Conservation (phyloP, 1,140 invertebrate species). For the Agrypnia vestita region DNA sequence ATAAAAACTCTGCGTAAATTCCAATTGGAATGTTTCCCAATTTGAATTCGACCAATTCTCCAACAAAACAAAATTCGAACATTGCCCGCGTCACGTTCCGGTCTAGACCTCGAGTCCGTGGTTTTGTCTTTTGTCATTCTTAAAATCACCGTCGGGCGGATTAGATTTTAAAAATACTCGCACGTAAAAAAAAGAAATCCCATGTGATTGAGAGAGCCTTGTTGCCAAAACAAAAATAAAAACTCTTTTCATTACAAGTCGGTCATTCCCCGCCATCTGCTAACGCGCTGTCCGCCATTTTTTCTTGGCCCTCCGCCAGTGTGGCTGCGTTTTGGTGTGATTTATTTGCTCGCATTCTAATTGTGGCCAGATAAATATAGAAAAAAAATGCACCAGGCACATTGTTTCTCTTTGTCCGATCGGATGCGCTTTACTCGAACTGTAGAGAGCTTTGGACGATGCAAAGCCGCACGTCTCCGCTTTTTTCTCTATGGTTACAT, state of each 20-base stretch:
- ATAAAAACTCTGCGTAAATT: no score
- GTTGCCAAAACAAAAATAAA: constrained; percentile 50
- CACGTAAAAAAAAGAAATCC: constrained; percentile 6
- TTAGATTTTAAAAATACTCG: constrained; percentile 20
- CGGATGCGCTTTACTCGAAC: constrained; percentile 2
- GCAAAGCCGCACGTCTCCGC: neutral
- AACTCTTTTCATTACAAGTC: constrained; percentile 44
- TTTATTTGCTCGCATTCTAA: constrained; percentile 45
- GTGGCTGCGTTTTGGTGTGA: constrained; percentile 20
- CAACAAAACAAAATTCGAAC: no score
- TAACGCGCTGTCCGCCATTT: constrained; percentile 25
- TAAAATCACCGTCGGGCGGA: no score
- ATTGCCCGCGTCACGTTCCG: no score
- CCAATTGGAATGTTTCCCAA: no score
- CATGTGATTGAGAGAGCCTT: constrained; percentile 12
- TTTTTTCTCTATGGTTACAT: no score
- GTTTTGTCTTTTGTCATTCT: no score
- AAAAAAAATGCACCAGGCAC: neutral
- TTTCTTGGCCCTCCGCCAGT: constrained; percentile 16
- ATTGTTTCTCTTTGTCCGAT: constrained; percentile 3
- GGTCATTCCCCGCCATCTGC: constrained; percentile 47
- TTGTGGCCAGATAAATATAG: constrained; percentile 16
- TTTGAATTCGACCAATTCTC: no score
- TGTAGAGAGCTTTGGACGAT: neutral
- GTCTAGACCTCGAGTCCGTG: no score